phyloP scores from a whole-genome alignment of 2,113 vertebrate species.

The Gadus macrocephalus region DNA sequence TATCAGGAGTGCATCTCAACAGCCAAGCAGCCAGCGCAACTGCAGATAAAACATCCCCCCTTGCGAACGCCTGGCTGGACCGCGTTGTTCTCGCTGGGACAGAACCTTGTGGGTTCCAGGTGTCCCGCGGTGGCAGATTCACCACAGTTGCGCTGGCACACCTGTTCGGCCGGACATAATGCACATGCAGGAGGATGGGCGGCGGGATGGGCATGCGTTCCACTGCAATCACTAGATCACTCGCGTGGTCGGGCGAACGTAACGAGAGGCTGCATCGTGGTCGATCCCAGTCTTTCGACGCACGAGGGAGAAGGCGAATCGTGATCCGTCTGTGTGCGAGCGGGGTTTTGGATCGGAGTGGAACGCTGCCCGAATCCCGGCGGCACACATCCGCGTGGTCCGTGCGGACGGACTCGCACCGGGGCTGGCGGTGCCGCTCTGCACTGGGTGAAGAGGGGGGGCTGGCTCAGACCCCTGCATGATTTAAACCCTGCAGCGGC shows the following conservation, averaged over 20 bases:
- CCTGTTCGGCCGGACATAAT: slow-evolving; percentile 46
- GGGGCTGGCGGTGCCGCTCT: slow-evolving; percentile 31
- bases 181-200: slow-evolving; percentile 60
- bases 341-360: slow-evolving; percentile 50
- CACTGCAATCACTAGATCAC: slow-evolving; percentile 43
- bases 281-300: slow-evolving; percentile 23
- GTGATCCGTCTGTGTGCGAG: slow-evolving; percentile 12
- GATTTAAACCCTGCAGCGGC: slow-evolving; percentile 62
- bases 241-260: slow-evolving; percentile 37
- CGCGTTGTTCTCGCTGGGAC: slow-evolving; percentile 26
- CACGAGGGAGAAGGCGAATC: slow-evolving; percentile 36
- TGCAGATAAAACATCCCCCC: slow-evolving; percentile 23
- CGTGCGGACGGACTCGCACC: slow-evolving; percentile 54
- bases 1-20: slow-evolving; percentile 55
- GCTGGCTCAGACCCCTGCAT: slow-evolving; percentile 62
- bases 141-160: slow-evolving; percentile 47
- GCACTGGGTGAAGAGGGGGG: slow-evolving; percentile 52
- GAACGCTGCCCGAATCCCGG: slow-evolving; percentile 47
- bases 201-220: slow-evolving; percentile 48
- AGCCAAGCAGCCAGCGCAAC: slow-evolving; percentile 59
- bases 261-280: slow-evolving; percentile 12
- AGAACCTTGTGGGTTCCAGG: slow-evolving; percentile 14
- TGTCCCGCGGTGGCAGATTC: slow-evolving; percentile 38
- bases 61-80: slow-evolving; percentile 48
- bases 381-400: slow-evolving; percentile 48